Conservation (phyloP, 2,888 invertebrate species). For the Chrysolina americana region DNA sequence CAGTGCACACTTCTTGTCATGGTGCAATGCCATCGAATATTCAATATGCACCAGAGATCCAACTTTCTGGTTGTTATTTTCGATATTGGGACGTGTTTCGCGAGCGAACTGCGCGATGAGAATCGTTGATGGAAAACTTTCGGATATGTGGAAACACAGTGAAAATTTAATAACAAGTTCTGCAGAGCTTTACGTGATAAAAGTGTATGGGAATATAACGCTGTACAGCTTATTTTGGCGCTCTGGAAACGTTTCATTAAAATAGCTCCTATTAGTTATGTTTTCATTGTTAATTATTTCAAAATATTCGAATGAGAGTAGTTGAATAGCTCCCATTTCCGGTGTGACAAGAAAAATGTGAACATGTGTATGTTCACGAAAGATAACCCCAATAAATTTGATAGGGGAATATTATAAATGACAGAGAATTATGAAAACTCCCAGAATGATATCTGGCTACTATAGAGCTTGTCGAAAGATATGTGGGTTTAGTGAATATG, state of each 20-base stretch:
- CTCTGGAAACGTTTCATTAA: background rate
- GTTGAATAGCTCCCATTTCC: too few species aligned
- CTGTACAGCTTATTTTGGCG: background rate
- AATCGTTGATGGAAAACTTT: conserved; percentile 23
- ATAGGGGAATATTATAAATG: too few species aligned
- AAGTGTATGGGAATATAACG: conserved; percentile 6
- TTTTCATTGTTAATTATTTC: too few species aligned
- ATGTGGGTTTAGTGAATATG: too few species aligned
- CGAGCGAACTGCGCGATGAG: conserved; percentile 29
- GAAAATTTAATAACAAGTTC: conserved; percentile 36
- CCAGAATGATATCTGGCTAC: too few species aligned
- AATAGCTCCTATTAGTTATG: background rate
- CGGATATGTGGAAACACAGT: conserved; percentile 39
- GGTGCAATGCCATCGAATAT: background rate
- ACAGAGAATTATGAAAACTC: too few species aligned
- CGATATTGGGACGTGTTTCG: conserved; percentile 29
- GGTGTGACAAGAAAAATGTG: too few species aligned
- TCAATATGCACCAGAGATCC: conserved; percentile 15
- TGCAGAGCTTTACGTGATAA: conserved; percentile 27
- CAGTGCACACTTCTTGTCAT: background rate
- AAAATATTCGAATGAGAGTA: too few species aligned
- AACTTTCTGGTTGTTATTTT: conserved; percentile 28
- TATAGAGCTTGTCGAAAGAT: too few species aligned
- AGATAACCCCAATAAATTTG: too few species aligned
- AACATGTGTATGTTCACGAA: too few species aligned